Evolutionary conservation across 2,888 invertebrate genomes (phyloP).

Genomic region (Trachelus iudaicus): DNA sequence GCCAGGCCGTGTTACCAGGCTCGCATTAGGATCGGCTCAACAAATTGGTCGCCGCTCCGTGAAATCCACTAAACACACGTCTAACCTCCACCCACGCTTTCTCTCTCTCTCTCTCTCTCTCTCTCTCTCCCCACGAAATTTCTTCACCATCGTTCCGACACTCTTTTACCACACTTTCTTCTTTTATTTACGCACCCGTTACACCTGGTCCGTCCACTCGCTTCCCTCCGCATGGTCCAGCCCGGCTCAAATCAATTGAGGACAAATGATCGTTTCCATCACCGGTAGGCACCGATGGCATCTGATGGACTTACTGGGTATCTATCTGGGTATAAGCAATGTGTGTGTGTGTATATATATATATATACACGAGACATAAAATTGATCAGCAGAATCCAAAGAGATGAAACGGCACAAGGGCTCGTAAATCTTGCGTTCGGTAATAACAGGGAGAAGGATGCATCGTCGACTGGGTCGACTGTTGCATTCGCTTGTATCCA

Average conservation of each 20-base stretch:
- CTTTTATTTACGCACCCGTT: background rate
- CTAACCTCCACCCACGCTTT: constrained; percentile 18
- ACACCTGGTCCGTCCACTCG: background rate
- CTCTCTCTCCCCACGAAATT: background rate
- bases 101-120: background rate
- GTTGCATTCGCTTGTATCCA: background rate
- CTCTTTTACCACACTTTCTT: background rate
- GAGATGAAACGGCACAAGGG: background rate
- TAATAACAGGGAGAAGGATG: constrained; percentile 3
- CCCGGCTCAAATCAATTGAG: background rate
- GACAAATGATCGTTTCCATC: background rate
- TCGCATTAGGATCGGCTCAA: constrained; percentile 39
- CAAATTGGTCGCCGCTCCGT: constrained; percentile 36
- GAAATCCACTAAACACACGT: background rate
- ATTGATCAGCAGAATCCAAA: background rate
- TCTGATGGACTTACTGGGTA: background rate
- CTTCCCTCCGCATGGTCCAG: background rate
- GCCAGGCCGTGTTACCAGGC: constrained; percentile 28
- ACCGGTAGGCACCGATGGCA: background rate
- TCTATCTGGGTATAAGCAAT: background rate
- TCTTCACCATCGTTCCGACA: background rate
- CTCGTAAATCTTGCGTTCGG: background rate
- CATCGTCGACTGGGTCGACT: background rate
- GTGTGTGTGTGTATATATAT: background rate
- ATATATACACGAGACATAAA: background rate